Conservation (phyloP, 2,797 vertebrate genomes). For the Rhinogobio ventralis region DNA sequence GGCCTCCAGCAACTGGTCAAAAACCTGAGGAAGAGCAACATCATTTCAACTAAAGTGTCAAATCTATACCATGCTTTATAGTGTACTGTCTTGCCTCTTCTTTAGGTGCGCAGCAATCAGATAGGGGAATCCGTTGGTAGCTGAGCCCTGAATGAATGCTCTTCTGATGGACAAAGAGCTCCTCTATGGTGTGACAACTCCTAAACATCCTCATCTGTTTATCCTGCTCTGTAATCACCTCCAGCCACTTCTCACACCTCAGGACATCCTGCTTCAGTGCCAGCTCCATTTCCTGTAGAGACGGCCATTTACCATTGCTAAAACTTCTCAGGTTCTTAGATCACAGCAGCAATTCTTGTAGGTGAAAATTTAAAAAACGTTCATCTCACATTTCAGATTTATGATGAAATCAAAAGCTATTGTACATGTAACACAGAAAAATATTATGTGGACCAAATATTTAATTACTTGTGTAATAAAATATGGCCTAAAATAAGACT, state of each 20-base stretch:
- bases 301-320: not conserved
- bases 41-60: not conserved
- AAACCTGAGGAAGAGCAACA: conserved; percentile 73
- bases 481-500: not conserved
- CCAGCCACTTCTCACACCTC: conserved; percentile 73
- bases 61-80: not conserved
- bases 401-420: not conserved
- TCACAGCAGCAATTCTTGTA: not conserved
- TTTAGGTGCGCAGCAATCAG: conserved; percentile 80
- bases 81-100: conserved; percentile 77
- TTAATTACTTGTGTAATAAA: not conserved
- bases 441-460: not conserved
- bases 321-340: not conserved
- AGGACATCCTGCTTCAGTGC: conserved; percentile 79
- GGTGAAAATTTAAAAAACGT: not conserved
- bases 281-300: conserved; percentile 78
- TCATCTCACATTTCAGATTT: not conserved
- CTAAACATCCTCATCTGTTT: conserved; percentile 83
- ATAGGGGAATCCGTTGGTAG: conserved; percentile 81
- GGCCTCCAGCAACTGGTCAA: conserved; percentile 79
- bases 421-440: not conserved
- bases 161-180: conserved; percentile 82
- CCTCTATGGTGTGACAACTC: conserved; percentile 80
- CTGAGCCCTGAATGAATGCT: conserved; percentile 72
- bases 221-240: conserved; percentile 75